A percentile compares a stretch with the other conserved stretches of the same genome.
Conservation (phyloP, 2,888 invertebrate species). For the Thecophora atra region DNA sequence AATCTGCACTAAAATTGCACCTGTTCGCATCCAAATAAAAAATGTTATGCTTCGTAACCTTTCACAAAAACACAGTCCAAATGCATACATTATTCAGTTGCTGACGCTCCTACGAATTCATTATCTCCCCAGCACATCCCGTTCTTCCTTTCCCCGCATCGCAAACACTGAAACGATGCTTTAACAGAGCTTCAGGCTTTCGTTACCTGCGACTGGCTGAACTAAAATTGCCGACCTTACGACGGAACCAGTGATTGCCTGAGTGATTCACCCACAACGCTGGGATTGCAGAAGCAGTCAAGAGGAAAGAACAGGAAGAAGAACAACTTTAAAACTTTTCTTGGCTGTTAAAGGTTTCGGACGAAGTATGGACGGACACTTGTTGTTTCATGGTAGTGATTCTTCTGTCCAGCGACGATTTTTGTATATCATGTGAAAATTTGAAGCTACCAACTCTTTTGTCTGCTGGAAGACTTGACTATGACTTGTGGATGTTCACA, state of each 20-base stretch:
- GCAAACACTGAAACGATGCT: neutral
- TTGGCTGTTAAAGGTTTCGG: neutral
- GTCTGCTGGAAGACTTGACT: neutral
- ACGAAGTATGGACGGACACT: neutral
- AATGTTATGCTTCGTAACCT: neutral
- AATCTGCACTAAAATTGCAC: constrained; percentile 17
- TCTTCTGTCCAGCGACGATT: neutral
- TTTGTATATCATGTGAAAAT: neutral
- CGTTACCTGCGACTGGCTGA: neutral
- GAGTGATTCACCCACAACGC: constrained; percentile 19
- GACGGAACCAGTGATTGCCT: constrained; percentile 14
- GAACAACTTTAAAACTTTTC: neutral
- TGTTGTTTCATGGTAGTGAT: neutral
- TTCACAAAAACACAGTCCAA: constrained; percentile 1
- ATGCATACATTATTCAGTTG: constrained; percentile 12
- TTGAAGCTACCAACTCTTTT: neutral
- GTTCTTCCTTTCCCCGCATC: neutral
- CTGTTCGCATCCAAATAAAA: constrained; percentile 15
- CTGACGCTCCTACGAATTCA: neutral
- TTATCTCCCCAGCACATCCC: neutral
- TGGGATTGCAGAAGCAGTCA: constrained; percentile 8
- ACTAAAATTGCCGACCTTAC: neutral
- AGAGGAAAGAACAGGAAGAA: neutral
- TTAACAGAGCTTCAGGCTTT: neutral
- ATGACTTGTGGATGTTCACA: too few relatives aligned